phyloP scores from a whole-genome alignment of 2,113 vertebrate species.

The Blennius ocellaris region DNA sequence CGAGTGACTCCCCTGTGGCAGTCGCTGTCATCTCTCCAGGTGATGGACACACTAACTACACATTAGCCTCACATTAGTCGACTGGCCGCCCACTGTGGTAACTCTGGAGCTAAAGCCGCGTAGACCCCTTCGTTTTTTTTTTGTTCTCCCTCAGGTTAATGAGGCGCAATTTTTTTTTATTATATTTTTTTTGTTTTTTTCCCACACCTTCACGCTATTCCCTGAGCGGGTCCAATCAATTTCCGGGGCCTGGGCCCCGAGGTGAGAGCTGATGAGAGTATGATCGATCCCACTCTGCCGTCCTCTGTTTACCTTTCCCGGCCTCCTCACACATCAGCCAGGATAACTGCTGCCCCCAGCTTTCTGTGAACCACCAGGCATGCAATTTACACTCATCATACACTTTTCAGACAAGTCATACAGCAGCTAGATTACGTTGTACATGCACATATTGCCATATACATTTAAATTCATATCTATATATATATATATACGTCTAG shows the following conservation, averaged over 20 bases:
- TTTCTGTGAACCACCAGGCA: constrained; percentile 29
- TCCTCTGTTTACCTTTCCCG: constrained; percentile 72
- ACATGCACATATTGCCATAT: constrained; percentile 7
- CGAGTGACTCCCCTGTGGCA: constrained; percentile 70
- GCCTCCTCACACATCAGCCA: constrained; percentile 51
- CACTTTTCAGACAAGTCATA: constrained; percentile 33
- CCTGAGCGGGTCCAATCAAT: constrained; percentile 67
- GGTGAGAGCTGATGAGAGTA: constrained; percentile 78
- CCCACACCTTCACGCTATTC: constrained; percentile 61
- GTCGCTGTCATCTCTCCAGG: constrained; percentile 77
- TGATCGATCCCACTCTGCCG: constrained; percentile 79
- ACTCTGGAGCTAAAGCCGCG: constrained; percentile 59
- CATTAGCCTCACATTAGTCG: constrained; percentile 74
- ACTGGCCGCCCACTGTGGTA: constrained; percentile 43
- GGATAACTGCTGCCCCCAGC: constrained; percentile 40
- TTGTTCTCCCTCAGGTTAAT: constrained; percentile 36
- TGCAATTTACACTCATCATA: constrained; percentile 48
- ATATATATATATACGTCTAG: too few species aligned
- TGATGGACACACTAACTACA: constrained; percentile 75
- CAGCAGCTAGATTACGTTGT: constrained; percentile 23
- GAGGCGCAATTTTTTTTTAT: constrained; percentile 40
- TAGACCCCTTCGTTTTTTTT: constrained; percentile 32
- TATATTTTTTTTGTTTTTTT: constrained; percentile 50
- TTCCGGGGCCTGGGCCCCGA: constrained; percentile 64
- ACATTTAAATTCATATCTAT: constrained; percentile 30